These are phyloP conservation scores for Acleris sparsana DNA, from an alignment of 2,888 invertebrate genomes.

Conservation along the genomic window DNA sequence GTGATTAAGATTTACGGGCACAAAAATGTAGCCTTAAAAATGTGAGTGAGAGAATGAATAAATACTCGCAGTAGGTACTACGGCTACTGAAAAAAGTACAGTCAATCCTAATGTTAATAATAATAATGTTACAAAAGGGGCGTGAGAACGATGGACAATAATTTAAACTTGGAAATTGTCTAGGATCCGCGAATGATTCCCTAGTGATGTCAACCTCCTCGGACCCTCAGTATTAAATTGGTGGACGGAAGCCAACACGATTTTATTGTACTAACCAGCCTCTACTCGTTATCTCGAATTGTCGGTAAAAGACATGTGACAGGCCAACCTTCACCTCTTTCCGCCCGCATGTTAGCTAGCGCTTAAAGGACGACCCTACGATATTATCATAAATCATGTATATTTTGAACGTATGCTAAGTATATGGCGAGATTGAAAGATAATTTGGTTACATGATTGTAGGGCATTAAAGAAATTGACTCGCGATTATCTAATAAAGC, in stretches of 20 bases:
- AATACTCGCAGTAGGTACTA: too few relatives aligned
- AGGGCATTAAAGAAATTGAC: not conserved
- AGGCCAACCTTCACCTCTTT: slow-evolving; percentile 52
- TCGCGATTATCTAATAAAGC: too few relatives aligned
- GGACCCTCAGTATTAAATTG: slow-evolving; percentile 56
- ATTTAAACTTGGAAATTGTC: too few relatives aligned
- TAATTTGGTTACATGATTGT: slow-evolving; percentile 23
- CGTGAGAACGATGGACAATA: too few relatives aligned
- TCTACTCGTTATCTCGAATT: slow-evolving; percentile 50
- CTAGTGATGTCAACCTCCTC: slow-evolving; percentile 36
- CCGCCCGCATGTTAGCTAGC: slow-evolving; percentile 45
- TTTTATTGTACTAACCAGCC: slow-evolving; percentile 56
- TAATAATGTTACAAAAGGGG: too few relatives aligned
- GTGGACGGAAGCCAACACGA: slow-evolving; percentile 55
- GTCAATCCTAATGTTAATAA: too few relatives aligned
- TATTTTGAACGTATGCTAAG: slow-evolving; percentile 11
- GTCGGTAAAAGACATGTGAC: slow-evolving; percentile 52
- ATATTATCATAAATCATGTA: slow-evolving; percentile 27
- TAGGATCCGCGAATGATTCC: slow-evolving; percentile 25
- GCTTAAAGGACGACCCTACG: slow-evolving; percentile 36
- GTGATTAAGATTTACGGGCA: too few relatives aligned
- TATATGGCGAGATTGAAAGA: not conserved
- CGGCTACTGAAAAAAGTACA: too few relatives aligned
- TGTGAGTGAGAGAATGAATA: too few relatives aligned
- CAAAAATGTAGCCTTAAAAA: too few relatives aligned